Percentiles rank a stretch among this genome's conserved stretches.
These are phyloP conservation scores for Amphiura filiformis DNA, from an alignment of 35 echinoderm and acorn worm genomes.

Conservation along the genomic window DNA sequence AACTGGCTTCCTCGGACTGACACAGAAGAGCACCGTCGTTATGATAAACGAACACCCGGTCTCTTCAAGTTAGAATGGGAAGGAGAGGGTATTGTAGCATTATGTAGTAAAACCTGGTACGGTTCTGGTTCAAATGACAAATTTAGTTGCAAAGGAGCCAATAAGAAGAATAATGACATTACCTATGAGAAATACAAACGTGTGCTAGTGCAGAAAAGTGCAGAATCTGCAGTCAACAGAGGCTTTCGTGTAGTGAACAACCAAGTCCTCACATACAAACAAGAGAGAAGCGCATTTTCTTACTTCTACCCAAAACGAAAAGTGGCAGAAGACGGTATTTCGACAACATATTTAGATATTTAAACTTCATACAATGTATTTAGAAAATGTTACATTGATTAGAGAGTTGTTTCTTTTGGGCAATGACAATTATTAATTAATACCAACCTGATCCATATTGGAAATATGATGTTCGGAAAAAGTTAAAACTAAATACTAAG, in stretches of 20 bases:
- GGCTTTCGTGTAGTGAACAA: slow-evolving; percentile 15
- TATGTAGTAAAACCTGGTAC: neutral
- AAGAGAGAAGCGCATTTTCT: neutral
- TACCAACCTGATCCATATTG: too few relatives aligned
- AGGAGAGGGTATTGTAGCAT: neutral
- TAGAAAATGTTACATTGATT: too few relatives aligned
- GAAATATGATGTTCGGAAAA: too few relatives aligned
- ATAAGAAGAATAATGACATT: neutral
- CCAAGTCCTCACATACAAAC: slow-evolving; percentile 6
- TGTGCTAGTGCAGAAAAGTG: neutral
- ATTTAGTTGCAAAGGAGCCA: slow-evolving; percentile 42
- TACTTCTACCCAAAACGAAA: slow-evolving; percentile 45
- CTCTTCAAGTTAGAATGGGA: slow-evolving; percentile 55
- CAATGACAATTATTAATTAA: too few relatives aligned
- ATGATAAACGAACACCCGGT: slow-evolving; percentile 44
- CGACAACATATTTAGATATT: slow-evolving; percentile 34
- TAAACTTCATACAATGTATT: neutral
- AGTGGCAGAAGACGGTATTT: slow-evolving; percentile 20
- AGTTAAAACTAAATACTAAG: too few relatives aligned
- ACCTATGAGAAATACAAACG: slow-evolving; percentile 10
- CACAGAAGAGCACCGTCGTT: neutral
- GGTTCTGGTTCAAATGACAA: slow-evolving; percentile 9
- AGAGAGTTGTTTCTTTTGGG: too few relatives aligned
- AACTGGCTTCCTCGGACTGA: slow-evolving; percentile 4
- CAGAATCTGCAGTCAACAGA: neutral